phyloP scores from a whole-genome alignment of 2,797 vertebrate genomes.

The Cyprinodon diabolis region DNA sequence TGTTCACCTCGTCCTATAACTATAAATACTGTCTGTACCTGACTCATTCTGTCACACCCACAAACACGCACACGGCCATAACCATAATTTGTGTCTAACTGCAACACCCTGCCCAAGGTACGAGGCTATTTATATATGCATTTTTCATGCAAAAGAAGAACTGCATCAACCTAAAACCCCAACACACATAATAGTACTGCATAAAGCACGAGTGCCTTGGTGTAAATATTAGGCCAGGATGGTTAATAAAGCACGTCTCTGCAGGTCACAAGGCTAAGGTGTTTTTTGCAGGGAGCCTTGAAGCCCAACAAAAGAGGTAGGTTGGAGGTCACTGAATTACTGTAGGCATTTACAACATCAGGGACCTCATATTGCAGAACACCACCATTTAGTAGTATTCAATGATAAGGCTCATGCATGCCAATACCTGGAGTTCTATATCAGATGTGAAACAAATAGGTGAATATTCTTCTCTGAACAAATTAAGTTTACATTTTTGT shows the following conservation, averaged over 20 bases:
- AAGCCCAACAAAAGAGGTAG: constrained; percentile 19
- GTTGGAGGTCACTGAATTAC: constrained; percentile 29
- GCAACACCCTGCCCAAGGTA: constrained; percentile 56
- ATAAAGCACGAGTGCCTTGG: constrained; percentile 5
- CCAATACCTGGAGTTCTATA: constrained; percentile 25
- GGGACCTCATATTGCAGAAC: constrained; percentile 26
- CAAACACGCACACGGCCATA: constrained; percentile 34
- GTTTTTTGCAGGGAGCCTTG: constrained; percentile 34
- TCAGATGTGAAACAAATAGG: constrained; percentile 25
- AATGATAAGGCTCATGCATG: background rate
- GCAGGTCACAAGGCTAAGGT: constrained; percentile 21
- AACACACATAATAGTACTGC: constrained; percentile 6
- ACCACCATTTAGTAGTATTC: constrained; percentile 17
- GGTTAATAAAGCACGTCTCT: constrained; percentile 32
- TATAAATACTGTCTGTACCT: constrained; percentile 56
- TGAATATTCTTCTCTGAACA: no score
- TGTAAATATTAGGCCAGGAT: background rate
- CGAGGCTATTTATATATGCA: constrained; percentile 49
- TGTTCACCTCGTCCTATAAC: constrained; percentile 44
- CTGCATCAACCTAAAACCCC: constrained; percentile 20
- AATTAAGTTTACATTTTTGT: background rate
- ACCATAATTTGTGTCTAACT: constrained; percentile 63
- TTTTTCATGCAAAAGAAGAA: constrained; percentile 36
- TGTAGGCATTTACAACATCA: constrained; percentile 34
- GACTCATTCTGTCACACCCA: constrained; percentile 29